Base-by-base conservation (phyloP, 2,888 invertebrate genomes). In the Temnothorax unifasciatus region DNA sequence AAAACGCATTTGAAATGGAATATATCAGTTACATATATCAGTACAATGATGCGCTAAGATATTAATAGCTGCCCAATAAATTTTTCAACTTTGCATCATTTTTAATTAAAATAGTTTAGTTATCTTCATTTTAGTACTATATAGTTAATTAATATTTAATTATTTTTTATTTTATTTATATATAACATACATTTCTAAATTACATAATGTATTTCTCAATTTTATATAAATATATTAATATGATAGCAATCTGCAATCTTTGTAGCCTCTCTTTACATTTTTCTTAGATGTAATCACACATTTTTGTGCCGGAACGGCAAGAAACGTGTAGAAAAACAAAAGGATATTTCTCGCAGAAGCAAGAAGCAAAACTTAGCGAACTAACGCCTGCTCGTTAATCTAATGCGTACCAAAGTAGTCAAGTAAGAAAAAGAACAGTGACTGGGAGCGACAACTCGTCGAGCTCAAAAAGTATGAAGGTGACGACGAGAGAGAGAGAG, bases 1-100 rank as follows among this genome's bases (percentile, higher is more conserved):
- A 41, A 66, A 77, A 77, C 15, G 29, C 54, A 66, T 77, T 77
- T 66, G 54, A 66, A 66, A 21, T 57, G 25, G 52, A 64, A 41
- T 50, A 52, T 25, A 25, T 18, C n/a, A 11, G 25, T 50, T 29
- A 29, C 29, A 1, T 1, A 54, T 25, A 25, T 18, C n/a, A 11
- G 25, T 50, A 15, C 15, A 64, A 64, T n/a, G 18, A 64, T n/a
- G 18, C 21, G 15, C 21, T 15, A 34, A 5, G 38, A 38, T 41
- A 47, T 8, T 74, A 44, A 57, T 57, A 41, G 5, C 15, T 38
- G 6, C 11, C 21, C 4, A 54, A 41, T 38, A 9, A 54, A 38
- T 25, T 41, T 73, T 25, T 34, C 13, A 18, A 57, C 15, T 44
- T 9, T 25, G 25, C 41, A 18, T 2, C 15, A 57, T 54, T 52